Conservation (phyloP, 2,888 invertebrate genomes). For the Euproctis similis region DNA sequence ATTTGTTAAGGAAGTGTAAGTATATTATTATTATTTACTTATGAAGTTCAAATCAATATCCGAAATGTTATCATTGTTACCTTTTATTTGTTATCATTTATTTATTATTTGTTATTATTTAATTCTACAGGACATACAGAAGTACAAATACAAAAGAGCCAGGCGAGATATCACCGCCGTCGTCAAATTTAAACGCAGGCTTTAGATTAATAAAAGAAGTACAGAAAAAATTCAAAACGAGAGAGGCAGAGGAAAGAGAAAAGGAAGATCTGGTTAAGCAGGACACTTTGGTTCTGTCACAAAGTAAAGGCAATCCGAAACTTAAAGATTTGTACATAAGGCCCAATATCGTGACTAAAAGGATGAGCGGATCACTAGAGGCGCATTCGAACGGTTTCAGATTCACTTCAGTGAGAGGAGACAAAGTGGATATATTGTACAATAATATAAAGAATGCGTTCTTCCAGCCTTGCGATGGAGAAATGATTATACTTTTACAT, state of each 20-base stretch:
- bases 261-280: conserved; percentile 99
- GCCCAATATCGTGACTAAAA: conserved; percentile 98
- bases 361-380: conserved; percentile 95
- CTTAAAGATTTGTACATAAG: conserved; percentile 97
- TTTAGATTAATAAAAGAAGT: conserved; percentile 99
- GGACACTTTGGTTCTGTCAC: conserved; percentile 94
- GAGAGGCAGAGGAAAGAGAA: conserved; percentile 98
- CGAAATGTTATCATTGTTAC: too few species aligned
- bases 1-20: conserved; percentile 97
- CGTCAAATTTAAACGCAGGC: conserved; percentile 96
- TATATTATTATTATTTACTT: too few species aligned
- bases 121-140: conserved; percentile 86
- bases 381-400: conserved; percentile 97
- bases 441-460: conserved; percentile 99
- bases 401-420: conserved; percentile 99
- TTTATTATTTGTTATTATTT: background rate
- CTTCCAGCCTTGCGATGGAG: conserved; percentile 99
- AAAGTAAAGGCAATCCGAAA: conserved; percentile 98
- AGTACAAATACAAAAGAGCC: conserved; percentile 98
- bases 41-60: too few species aligned
- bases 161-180: conserved; percentile 94
- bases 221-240: conserved; percentile 97
- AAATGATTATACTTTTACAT: conserved; percentile 99
- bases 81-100: too few species aligned
- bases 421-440: conserved; percentile 99